Evolutionary conservation across 2,888 invertebrate genomes (phyloP).

Genomic region (Torymus auratus): DNA sequence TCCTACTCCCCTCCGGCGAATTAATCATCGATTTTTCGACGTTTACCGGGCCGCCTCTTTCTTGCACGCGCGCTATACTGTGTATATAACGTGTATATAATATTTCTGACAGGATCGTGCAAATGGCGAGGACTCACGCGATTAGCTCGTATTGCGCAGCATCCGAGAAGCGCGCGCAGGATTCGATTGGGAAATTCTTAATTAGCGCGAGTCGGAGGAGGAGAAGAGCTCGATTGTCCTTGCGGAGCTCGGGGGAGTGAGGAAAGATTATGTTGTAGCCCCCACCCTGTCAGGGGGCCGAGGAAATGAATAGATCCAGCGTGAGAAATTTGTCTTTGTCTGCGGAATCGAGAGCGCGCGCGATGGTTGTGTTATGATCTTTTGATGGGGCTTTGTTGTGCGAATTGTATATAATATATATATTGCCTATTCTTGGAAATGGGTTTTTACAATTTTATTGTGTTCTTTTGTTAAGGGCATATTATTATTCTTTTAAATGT

Average conservation of each 20-base stretch:
- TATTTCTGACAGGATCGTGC: slow-evolving; percentile 3
- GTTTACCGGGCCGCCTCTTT: slow-evolving; percentile 15
- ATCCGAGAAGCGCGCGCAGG: background rate
- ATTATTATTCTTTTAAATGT: too few species aligned
- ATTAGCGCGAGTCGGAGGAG: background rate
- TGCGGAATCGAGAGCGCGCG: background rate
- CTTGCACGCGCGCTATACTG: slow-evolving; percentile 1
- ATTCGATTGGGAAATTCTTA: slow-evolving; percentile 42
- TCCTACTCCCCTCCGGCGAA: slow-evolving; percentile 22
- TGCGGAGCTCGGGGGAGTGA: too few species aligned
- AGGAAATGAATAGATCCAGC: too few species aligned
- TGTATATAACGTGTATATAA: slow-evolving; percentile 13
- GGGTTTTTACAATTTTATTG: too few species aligned
- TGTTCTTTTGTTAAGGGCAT: too few species aligned
- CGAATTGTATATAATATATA: too few species aligned
- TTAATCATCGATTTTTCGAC: slow-evolving; percentile 54
- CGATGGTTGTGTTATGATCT: background rate
- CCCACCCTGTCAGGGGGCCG: background rate
- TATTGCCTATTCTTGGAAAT: too few species aligned
- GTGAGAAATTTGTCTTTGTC: background rate
- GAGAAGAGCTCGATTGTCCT: slow-evolving; percentile 1
- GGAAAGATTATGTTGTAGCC: slow-evolving; percentile 1
- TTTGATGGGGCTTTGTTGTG: background rate
- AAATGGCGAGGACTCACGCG: slow-evolving; percentile 43
- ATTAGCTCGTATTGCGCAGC: slow-evolving; percentile 42